phyloP scores from a whole-genome alignment of 2,797 vertebrate species.

The Melopsittacus undulatus region DNA sequence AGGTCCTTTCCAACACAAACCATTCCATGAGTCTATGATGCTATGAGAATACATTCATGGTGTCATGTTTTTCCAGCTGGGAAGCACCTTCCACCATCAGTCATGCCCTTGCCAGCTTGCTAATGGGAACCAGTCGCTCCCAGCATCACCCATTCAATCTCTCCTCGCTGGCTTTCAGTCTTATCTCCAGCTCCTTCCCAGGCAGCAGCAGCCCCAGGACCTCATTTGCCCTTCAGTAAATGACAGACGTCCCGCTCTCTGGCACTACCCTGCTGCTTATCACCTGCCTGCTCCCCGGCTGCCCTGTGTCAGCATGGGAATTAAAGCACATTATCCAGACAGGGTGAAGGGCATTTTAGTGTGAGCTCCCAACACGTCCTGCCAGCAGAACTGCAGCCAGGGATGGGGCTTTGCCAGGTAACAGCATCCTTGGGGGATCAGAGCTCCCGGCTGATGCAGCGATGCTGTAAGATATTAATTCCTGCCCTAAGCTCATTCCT shows the following conservation, averaged over 20 bases:
- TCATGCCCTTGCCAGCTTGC: background rate
- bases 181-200: slow-evolving; percentile 15
- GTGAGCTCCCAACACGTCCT: background rate
- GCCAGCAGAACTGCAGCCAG: background rate
- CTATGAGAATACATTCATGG: background rate
- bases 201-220: background rate
- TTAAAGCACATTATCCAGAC: background rate
- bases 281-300: background rate
- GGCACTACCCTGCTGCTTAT: slow-evolving; percentile 9
- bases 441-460: background rate
- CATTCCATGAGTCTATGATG: background rate
- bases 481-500: background rate
- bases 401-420: background rate
- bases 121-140: background rate
- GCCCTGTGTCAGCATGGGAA: background rate
- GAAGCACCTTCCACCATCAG: background rate
- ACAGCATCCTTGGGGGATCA: background rate
- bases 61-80: background rate
- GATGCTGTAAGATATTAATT: background rate
- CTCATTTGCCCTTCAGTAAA: slow-evolving; percentile 4
- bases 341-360: background rate
- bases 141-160: fast-evolving
- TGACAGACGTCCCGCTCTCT: background rate
- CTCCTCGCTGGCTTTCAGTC: background rate
- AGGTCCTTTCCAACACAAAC: background rate